Evolutionary conservation across 1,140 invertebrate genomes (phyloP).

Genomic region (Danaus plexippus): DNA sequence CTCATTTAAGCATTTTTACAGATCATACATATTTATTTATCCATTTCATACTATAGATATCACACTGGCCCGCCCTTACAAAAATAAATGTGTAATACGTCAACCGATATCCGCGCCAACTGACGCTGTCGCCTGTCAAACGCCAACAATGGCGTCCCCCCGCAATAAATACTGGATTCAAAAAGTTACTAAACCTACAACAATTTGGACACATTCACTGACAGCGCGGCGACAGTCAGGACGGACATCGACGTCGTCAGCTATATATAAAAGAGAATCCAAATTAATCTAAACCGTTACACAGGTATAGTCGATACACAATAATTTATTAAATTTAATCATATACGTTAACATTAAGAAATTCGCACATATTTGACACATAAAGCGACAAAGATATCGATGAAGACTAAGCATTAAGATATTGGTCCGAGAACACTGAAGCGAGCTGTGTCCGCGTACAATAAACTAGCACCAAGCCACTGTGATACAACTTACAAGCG

Average conservation of each 20-base stretch:
- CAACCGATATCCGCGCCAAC: constrained; percentile 41
- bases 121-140: constrained; percentile 42
- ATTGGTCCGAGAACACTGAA: constrained; percentile 69
- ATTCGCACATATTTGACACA: constrained; percentile 71
- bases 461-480: constrained; percentile 67
- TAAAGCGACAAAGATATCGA: constrained; percentile 66
- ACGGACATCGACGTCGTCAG: constrained; percentile 49
- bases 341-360: constrained; percentile 49
- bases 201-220: constrained; percentile 57
- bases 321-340: constrained; percentile 43
- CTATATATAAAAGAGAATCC: constrained; percentile 61
- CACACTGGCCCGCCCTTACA: constrained; percentile 71
- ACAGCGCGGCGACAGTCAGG: constrained; percentile 49
- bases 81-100: constrained; percentile 71
- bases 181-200: constrained; percentile 56
- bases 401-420: constrained; percentile 59
- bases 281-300: constrained; percentile 69
- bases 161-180: constrained; percentile 57
- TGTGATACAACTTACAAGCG: constrained; percentile 47
- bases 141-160: constrained; percentile 20
- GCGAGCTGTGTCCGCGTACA: constrained; percentile 54
- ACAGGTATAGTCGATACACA: constrained; percentile 61
- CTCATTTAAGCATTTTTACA: constrained; percentile 63
- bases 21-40: constrained; percentile 72
- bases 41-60: constrained; percentile 71